Conservation (phyloP, 2,113 vertebrate genomes). For the Fregetta grallaria region DNA sequence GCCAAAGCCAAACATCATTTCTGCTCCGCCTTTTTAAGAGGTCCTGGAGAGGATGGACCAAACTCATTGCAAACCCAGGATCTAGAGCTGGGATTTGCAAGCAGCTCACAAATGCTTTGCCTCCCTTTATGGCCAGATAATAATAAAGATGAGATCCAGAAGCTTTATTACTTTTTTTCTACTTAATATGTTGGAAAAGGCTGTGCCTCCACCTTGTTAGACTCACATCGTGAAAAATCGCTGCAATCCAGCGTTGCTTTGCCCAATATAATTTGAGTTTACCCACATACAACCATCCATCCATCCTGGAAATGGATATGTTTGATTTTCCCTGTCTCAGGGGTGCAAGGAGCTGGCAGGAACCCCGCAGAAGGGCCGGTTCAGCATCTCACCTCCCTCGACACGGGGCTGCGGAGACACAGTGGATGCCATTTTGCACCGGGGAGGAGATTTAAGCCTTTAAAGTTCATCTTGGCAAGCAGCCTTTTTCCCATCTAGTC, state of each 20-base stretch:
- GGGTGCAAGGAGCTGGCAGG: not conserved
- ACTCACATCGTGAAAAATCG: not conserved
- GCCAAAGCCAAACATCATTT: not conserved
- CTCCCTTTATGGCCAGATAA: not conserved
- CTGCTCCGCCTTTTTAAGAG: not conserved
- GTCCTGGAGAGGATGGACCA: not conserved
- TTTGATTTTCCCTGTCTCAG: not conserved
- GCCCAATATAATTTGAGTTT: not conserved
- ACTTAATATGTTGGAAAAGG: not conserved
- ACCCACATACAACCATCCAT: not conserved
- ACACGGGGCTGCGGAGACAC: accelerated
- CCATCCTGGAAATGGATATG: not conserved
- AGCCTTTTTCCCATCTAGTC: not conserved
- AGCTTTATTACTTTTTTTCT: not conserved
- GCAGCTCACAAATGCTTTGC: not conserved
- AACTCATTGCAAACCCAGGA: not conserved
- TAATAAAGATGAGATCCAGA: not conserved
- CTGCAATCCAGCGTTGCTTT: not conserved
- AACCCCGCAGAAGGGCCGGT: not conserved
- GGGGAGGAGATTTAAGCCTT: not conserved
- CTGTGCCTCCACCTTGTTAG: not conserved
- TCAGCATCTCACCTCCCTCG: not conserved
- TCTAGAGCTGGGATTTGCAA: not conserved
- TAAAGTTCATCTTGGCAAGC: not conserved
- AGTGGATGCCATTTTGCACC: accelerated